Evolutionary conservation across 2,888 invertebrate species (phyloP).

Genomic region (Conops quadrifasciatus): DNA sequence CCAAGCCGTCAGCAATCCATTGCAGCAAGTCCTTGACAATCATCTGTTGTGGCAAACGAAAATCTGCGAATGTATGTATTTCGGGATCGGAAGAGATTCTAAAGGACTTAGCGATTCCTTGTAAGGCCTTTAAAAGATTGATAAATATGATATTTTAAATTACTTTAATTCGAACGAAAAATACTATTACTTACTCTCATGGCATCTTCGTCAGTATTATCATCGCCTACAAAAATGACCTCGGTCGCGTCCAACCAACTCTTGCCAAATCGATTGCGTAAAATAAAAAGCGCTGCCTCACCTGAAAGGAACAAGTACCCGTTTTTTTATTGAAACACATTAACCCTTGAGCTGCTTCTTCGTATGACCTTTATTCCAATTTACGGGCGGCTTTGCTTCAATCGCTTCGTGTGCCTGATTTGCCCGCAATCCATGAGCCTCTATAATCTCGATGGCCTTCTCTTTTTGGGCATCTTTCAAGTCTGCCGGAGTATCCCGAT

Average conservation of each 20-base stretch:
- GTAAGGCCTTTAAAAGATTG: constrained; percentile 68
- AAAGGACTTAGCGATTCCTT: constrained; percentile 80
- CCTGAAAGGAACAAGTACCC: constrained; percentile 50
- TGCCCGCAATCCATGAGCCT: constrained; percentile 72
- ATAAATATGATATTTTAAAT: constrained; percentile 5
- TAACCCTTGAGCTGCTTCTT: too few relatives aligned
- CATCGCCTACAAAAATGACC: constrained; percentile 88
- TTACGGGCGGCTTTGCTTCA: constrained; percentile 80
- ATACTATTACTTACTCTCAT: constrained; percentile 82
- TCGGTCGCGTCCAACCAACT: constrained; percentile 76
- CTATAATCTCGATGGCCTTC: constrained; percentile 71
- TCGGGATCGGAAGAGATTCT: constrained; percentile 75
- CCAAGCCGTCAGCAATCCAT: constrained; percentile 69
- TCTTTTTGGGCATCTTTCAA: constrained; percentile 67
- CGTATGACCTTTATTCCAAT: constrained; percentile 75
- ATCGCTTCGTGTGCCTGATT: constrained; percentile 76
- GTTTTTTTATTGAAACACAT: too few relatives aligned
- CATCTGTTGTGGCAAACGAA: constrained; percentile 75
- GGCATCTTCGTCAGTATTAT: constrained; percentile 89
- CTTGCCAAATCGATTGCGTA: constrained; percentile 76
- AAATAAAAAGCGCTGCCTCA: constrained; percentile 77
- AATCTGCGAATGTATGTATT: constrained; percentile 75
- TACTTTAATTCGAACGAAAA: too few relatives aligned
- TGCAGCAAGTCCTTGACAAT: constrained; percentile 76
- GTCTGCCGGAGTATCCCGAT: constrained; percentile 72